A percentile compares a stretch with the other conserved stretches of the same genome.
Conservation (phyloP, 64 coral and sea anemone species). For the Acropora yongei region DNA sequence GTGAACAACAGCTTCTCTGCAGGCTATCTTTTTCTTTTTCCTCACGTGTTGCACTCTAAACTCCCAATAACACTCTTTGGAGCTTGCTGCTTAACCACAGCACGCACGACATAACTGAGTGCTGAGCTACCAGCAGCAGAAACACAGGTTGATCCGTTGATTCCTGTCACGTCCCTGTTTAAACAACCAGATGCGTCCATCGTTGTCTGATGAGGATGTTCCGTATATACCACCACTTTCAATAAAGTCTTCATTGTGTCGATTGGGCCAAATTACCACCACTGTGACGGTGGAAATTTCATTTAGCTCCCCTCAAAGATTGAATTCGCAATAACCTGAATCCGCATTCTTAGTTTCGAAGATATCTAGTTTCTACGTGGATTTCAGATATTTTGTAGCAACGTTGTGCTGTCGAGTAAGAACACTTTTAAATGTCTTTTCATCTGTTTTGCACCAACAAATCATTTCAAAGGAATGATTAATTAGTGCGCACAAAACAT, state of each 20-base stretch:
- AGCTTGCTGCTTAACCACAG: constrained; percentile 57
- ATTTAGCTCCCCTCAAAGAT: constrained; percentile 70
- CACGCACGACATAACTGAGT: constrained; percentile 51
- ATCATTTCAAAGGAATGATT: neutral
- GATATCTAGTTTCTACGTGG: constrained; percentile 66
- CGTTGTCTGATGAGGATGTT: constrained; percentile 79
- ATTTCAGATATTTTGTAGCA: constrained; percentile 33
- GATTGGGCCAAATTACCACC: constrained; percentile 42
- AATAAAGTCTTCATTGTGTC: constrained; percentile 38
- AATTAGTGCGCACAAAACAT: neutral
- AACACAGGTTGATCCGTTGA: constrained; percentile 74
- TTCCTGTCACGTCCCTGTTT: constrained; percentile 79
- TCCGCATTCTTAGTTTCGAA: constrained; percentile 54
- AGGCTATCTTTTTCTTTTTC: too few relatives aligned
- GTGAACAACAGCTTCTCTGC: too few relatives aligned
- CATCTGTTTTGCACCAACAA: neutral
- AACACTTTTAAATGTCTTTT: neutral
- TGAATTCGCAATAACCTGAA: constrained; percentile 70
- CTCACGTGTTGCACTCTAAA: too few relatives aligned
- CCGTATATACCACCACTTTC: constrained; percentile 71
- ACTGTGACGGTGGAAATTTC: constrained; percentile 53
- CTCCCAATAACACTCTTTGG: too few relatives aligned
- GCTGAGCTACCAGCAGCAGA: constrained; percentile 63
- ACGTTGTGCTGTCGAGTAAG: constrained; percentile 21
- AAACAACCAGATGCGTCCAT: constrained; percentile 79